A percentile compares a stretch with the other conserved stretches of the same genome.
Conservation (phyloP, 2,797 vertebrate species). For the Sebastes hubbsi region DNA sequence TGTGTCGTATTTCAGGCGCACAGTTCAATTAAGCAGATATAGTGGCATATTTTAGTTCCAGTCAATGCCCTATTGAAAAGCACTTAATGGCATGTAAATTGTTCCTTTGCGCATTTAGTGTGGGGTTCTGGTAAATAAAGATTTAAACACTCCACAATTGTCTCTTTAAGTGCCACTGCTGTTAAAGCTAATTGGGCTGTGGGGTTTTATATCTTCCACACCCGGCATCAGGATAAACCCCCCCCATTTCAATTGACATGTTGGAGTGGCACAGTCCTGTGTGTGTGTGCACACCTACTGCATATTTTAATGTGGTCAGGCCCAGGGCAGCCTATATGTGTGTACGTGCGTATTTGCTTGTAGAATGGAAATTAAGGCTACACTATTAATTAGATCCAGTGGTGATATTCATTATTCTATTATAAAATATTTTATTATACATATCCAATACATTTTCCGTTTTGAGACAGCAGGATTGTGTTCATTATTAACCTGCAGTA, state of each 20-base stretch:
- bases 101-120: conserved; percentile 90
- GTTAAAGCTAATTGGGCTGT: conserved; percentile 92
- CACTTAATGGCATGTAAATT: conserved; percentile 97
- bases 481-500: conserved; percentile 9
- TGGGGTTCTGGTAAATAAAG: conserved; percentile 93
- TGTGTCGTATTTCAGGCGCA: conserved; percentile 86
- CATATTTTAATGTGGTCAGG: conserved; percentile 34
- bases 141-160: conserved; percentile 93
- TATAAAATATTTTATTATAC: background rate
- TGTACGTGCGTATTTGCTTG: background rate
- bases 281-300: conserved; percentile 31
- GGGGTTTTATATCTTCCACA: conserved; percentile 85
- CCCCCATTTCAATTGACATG: conserved; percentile 43
- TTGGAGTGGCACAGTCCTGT: conserved; percentile 45
- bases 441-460: background rate
- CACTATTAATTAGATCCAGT: background rate
- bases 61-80: conserved; percentile 96
- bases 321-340: background rate
- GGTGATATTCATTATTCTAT: background rate
- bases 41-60: conserved; percentile 96
- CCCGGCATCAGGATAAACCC: conserved; percentile 77
- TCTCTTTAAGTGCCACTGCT: conserved; percentile 92
- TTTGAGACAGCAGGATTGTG: conserved; percentile 5
- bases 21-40: conserved; percentile 92
- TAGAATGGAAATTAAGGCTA: background rate